Percentiles rank a stretch among this genome's conserved stretches.
phyloP scores from a whole-genome alignment of 2,113 vertebrate species.

The Lepisosteus oculatus region DNA sequence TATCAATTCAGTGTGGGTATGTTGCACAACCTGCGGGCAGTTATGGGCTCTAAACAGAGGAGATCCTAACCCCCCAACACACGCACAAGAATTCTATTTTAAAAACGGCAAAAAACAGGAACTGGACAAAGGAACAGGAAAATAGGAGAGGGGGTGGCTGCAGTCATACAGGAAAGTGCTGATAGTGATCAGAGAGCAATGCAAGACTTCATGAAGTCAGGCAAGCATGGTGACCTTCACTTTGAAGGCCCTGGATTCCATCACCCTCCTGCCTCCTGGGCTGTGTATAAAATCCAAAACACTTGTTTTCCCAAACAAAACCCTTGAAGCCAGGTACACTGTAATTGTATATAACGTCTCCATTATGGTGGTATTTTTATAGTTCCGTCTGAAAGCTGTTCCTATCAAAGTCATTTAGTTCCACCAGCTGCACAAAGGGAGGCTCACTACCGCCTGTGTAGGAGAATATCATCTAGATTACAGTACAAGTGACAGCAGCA shows the following conservation, averaged over 20 bases:
- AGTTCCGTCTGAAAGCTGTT: too few relatives aligned
- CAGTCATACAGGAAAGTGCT: not conserved
- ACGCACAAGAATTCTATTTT: too few relatives aligned
- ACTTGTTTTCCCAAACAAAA: not conserved
- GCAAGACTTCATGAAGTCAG: not conserved
- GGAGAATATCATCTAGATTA: too few relatives aligned
- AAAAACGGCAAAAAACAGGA: conserved; percentile 4
- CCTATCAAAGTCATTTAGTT: too few relatives aligned
- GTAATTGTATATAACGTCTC: not conserved
- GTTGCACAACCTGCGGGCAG: too few relatives aligned
- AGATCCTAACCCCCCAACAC: not conserved
- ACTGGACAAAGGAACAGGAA: conserved; percentile 19
- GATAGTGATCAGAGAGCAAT: conserved; percentile 13
- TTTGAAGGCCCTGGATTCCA: not conserved
- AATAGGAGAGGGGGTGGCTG: conserved; percentile 4
- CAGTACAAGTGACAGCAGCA: too few relatives aligned
- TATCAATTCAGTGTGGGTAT: too few relatives aligned
- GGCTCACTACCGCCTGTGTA: too few relatives aligned
- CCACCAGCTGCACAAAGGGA: too few relatives aligned
- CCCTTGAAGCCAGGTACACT: not conserved
- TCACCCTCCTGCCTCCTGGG: not conserved
- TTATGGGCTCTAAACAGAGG: not conserved
- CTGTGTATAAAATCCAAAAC: not conserved
- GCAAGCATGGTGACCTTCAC: not conserved
- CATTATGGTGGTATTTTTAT: too few relatives aligned